Percentiles rank a stretch among this genome's conserved stretches.
Conservation (phyloP, 2,113 vertebrate species). For the Protobothrops flavoviridis region DNA sequence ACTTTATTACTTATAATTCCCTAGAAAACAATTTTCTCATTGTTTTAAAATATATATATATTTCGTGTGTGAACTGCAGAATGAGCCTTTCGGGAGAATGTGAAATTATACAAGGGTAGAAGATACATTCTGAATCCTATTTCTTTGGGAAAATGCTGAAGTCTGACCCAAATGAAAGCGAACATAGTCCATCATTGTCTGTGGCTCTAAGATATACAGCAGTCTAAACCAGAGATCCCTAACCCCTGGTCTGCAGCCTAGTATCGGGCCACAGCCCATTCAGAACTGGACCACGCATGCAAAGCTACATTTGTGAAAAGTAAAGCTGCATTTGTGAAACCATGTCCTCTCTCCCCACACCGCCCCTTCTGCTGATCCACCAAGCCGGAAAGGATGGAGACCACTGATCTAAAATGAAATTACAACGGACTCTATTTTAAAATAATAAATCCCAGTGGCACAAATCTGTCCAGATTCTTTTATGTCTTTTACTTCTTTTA, state of each 20-base stretch:
- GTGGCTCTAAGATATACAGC: not conserved
- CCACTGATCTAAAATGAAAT: not conserved
- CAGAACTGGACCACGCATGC: not conserved
- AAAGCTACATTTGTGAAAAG: no score
- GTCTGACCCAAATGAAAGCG: not conserved
- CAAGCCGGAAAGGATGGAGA: no score
- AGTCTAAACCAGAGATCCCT: not conserved
- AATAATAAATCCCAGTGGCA: not conserved
- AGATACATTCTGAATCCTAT: rapidly evolving
- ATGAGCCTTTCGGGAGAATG: not conserved
- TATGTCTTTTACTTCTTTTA: not conserved
- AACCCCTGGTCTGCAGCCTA: not conserved
- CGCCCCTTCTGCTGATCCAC: not conserved
- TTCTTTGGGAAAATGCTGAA: not conserved
- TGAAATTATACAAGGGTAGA: not conserved
- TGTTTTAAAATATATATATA: not conserved
- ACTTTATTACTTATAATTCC: not conserved
- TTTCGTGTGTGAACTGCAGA: rapidly evolving
- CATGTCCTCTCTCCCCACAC: not conserved
- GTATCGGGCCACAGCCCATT: not conserved
- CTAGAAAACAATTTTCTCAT: not conserved
- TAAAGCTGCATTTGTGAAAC: not conserved
- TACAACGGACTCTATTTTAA: not conserved
- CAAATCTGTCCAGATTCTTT: not conserved
- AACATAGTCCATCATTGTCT: not conserved